A percentile compares a stretch with the other conserved stretches of the same genome.
Conservation (phyloP, 2,113 vertebrate genomes). For the Melanotaenia duboulayi region DNA sequence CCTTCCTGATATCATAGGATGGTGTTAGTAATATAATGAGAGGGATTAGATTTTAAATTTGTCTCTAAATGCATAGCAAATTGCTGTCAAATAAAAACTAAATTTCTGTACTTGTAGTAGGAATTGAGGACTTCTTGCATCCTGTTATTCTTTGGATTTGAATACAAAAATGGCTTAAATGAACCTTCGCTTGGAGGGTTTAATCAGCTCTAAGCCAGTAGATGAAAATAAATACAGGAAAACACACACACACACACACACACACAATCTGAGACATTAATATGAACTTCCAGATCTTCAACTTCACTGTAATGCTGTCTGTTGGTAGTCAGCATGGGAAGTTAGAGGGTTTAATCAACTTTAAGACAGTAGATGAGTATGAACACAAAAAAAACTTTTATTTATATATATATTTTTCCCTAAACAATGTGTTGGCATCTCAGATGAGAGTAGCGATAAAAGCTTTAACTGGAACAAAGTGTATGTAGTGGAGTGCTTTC, state of each 20-base stretch:
- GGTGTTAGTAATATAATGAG: constrained; percentile 19
- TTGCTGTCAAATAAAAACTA: background rate
- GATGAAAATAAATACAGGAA: constrained; percentile 29
- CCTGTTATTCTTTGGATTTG: constrained; percentile 40
- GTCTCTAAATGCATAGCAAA: constrained; percentile 9
- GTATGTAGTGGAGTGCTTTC: constrained; percentile 47
- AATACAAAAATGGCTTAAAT: constrained; percentile 37
- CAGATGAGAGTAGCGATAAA: constrained; percentile 43
- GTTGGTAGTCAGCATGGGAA: too few species aligned
- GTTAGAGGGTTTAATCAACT: constrained; percentile 37
- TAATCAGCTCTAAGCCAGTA: constrained; percentile 31
- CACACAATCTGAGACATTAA: too few species aligned
- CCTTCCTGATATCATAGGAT: constrained; percentile 3
- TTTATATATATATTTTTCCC: constrained; percentile 10
- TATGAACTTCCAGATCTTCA: too few species aligned
- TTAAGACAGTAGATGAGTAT: constrained; percentile 34
- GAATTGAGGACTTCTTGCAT: constrained; percentile 18
- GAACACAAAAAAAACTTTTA: constrained; percentile 17
- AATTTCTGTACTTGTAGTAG: constrained; percentile 24
- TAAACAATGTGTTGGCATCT: constrained; percentile 31
- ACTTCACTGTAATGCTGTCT: too few species aligned
- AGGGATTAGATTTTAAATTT: constrained; percentile 11
- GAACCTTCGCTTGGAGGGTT: constrained; percentile 15
- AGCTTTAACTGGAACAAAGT: constrained; percentile 26
- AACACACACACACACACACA: too few species aligned